A percentile compares a stretch with the other conserved stretches of the same genome.
These are phyloP conservation scores for Nomada flava DNA, from an alignment of 2,888 invertebrate species.

Conservation along the genomic window DNA sequence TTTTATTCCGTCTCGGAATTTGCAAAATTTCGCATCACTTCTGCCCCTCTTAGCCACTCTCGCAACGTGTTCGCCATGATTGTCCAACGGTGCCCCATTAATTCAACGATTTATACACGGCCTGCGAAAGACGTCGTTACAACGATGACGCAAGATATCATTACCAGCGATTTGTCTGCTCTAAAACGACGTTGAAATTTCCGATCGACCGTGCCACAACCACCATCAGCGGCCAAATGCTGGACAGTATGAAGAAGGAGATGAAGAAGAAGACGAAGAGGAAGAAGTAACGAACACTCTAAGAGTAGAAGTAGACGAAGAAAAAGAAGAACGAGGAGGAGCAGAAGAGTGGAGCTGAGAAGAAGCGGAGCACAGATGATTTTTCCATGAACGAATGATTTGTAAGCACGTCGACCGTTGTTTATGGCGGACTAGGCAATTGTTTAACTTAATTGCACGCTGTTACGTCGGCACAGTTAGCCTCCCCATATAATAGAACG, in stretches of 20 bases:
- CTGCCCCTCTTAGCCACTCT: not conserved
- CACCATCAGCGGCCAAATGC: constrained; percentile 23
- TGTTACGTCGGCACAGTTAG: constrained; percentile 79
- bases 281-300: not conserved
- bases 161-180: constrained; percentile 62
- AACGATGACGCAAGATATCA: constrained; percentile 67
- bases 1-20: too few relatives aligned
- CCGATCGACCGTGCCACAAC: constrained; percentile 17
- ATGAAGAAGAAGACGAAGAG: constrained; percentile 3
- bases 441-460: constrained; percentile 83
- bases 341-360: constrained; percentile 17
- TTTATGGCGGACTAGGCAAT: constrained; percentile 80
- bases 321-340: constrained; percentile 23
- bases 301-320: not conserved
- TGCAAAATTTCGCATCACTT: too few relatives aligned
- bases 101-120: constrained; percentile 65
- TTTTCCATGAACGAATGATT: constrained; percentile 71
- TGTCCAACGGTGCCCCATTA: constrained; percentile 60
- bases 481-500: constrained; percentile 74
- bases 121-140: constrained; percentile 61
- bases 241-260: not conserved
- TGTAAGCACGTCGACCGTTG: constrained; percentile 75
- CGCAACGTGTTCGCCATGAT: constrained; percentile 35
- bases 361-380: constrained; percentile 39
- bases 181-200: constrained; percentile 60